Percentiles rank a stretch among this genome's conserved stretches.
These are phyloP conservation scores for Aphis craccivora DNA, from an alignment of 1,140 invertebrate genomes.

Conservation along the genomic window DNA sequence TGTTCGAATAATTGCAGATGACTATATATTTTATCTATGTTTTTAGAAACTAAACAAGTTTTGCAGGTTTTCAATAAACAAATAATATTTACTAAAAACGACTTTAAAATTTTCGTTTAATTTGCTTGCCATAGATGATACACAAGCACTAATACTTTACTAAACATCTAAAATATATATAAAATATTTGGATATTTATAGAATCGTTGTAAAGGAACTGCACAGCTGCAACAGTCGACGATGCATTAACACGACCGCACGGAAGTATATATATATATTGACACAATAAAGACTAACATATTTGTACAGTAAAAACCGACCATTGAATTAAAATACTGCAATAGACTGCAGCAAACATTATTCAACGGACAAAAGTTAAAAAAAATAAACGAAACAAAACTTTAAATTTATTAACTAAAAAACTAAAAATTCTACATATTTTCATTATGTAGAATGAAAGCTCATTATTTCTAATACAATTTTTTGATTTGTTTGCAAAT, in stretches of 20 bases:
- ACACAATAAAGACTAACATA: not conserved
- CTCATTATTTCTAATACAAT: not conserved
- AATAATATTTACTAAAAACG: not conserved
- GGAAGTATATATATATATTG: not conserved
- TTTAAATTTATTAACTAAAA: no score
- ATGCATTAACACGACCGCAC: not conserved
- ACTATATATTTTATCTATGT: no score
- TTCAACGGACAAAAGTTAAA: not conserved
- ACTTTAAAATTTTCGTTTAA: not conserved
- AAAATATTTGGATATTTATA: not conserved
- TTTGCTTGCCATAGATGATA: not conserved
- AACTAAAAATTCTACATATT: no score
- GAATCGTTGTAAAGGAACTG: not conserved
- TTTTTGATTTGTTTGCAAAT: not conserved
- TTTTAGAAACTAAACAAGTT: not conserved
- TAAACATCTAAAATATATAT: not conserved
- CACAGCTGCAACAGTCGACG: not conserved
- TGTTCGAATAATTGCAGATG: no score
- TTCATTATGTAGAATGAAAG: not conserved
- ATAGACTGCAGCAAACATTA: not conserved
- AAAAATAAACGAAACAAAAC: not conserved
- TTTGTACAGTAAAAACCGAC: not conserved
- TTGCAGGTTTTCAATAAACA: not conserved
- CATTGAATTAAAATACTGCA: not conserved
- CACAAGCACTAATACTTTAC: not conserved